These are phyloP conservation scores for Rhynchopsitta pachyrhyncha DNA, from an alignment of 2,113 vertebrate species.

Conservation along the genomic window DNA sequence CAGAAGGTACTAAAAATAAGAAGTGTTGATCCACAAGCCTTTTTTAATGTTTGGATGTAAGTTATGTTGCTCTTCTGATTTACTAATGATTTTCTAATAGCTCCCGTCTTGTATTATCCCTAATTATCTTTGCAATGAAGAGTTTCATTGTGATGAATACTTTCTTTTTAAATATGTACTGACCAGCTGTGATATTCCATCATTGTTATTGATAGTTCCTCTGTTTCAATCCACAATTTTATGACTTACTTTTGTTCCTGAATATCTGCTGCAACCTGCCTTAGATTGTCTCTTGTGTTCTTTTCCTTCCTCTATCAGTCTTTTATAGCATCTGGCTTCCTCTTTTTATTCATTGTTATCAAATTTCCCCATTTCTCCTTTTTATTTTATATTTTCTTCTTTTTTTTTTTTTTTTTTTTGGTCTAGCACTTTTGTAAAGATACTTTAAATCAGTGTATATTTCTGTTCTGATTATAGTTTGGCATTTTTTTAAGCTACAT, in stretches of 20 bases:
- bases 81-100: neutral
- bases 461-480: neutral
- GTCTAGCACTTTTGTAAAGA: neutral
- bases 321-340: neutral
- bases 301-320: neutral
- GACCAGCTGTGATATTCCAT: neutral
- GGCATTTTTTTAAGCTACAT: neutral
- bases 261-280: neutral
- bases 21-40: accelerated
- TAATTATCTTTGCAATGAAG: neutral
- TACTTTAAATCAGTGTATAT: neutral
- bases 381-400: neutral
- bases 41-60: neutral
- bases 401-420: neutral
- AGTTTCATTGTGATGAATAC: neutral
- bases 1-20: neutral
- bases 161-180: neutral
- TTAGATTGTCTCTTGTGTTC: neutral
- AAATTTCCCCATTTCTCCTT: neutral
- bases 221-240: neutral
- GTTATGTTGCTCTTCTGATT: neutral
- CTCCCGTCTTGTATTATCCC: neutral
- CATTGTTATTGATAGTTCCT: neutral
- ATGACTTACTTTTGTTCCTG: neutral
- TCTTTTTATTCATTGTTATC: neutral